phyloP scores from a whole-genome alignment of 2,888 invertebrate species.

The Nephrocerus scutellatus region DNA sequence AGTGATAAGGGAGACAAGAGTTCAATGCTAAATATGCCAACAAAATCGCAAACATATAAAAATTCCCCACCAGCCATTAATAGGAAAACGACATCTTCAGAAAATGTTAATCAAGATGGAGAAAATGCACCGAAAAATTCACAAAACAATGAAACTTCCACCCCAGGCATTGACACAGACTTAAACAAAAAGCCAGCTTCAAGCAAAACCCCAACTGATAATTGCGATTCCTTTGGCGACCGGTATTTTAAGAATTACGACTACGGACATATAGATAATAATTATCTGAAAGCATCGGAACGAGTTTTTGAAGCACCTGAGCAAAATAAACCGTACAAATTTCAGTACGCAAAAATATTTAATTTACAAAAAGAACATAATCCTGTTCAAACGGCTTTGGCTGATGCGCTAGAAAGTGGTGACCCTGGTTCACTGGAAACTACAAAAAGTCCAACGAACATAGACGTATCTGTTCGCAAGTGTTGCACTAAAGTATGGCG shows the following conservation, averaged over 20 bases:
- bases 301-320: constrained; percentile 20
- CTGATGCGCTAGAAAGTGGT: constrained; percentile 18
- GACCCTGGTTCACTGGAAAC: constrained; percentile 21
- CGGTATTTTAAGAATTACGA: constrained; percentile 14
- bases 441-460: constrained; percentile 12
- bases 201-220: no score
- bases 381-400: constrained; percentile 15
- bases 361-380: constrained; percentile 8
- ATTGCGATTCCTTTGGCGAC: constrained; percentile 1
- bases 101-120: no score
- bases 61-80: neutral
- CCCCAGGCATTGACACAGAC: no score
- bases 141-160: no score
- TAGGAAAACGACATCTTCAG: neutral
- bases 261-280: constrained; percentile 16
- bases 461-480: constrained; percentile 18
- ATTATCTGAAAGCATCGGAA: constrained; percentile 13
- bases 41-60: neutral
- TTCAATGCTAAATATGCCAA: neutral
- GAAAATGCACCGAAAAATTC: no score
- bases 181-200: no score
- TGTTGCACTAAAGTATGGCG: constrained; percentile 21
- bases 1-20: no score
- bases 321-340: constrained; percentile 20
- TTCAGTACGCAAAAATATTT: constrained; percentile 31